Evolutionary conservation across 2,888 invertebrate genomes (phyloP), one percentile per base, ranked within the genome.

Genomic region (Disparrhopalites patrizii): DNA sequence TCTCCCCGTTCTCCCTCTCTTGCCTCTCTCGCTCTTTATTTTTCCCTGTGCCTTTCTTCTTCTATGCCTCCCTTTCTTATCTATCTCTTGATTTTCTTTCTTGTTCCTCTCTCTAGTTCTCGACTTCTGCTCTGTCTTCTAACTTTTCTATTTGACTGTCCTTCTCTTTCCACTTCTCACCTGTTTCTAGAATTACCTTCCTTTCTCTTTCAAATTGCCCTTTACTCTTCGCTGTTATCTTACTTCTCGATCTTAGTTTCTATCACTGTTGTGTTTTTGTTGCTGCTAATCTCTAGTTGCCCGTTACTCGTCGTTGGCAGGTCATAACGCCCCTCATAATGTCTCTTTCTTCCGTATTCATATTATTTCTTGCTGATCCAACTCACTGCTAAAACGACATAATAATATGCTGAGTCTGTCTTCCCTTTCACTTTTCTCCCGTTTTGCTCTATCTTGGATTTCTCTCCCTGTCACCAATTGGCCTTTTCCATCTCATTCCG

Each of bases 61-160:
- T 36, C 57, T n/a, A 25, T 28, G 25, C 13, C 25, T 13, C 25
- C 52, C 27, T n/a, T n/a, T 27, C 36, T 33, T 23, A 23, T 56
- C 56, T 36, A n/a, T n/a, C n/a, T n/a, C n/a, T n/a, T 36, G 57
- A 57, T 57, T 40, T n/a, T 38, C 38, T 57, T 38, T 40, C 57
- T 40, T 40, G 40, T 57, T 57, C 57, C 38, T 57, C 33, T 57
- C 31, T 57, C 27, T 25, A 10, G n/a, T 52, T 52, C 27, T 52
- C 27, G 30, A 20, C 40, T 40, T 40, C 10, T 27, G 38, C 33
- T 25, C 38, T 15, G n/a, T 38, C 57, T 36, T 23, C n/a, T n/a
- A n/a, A n/a, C n/a, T n/a, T n/a, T n/a, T 56, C 30, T 10, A n/a
- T 51, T 51, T 27, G 15, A 10, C n/a, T 52, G 7, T 28, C 31